phyloP scores from a whole-genome alignment of 2,888 invertebrate species.

The Hymenopus coronatus region DNA sequence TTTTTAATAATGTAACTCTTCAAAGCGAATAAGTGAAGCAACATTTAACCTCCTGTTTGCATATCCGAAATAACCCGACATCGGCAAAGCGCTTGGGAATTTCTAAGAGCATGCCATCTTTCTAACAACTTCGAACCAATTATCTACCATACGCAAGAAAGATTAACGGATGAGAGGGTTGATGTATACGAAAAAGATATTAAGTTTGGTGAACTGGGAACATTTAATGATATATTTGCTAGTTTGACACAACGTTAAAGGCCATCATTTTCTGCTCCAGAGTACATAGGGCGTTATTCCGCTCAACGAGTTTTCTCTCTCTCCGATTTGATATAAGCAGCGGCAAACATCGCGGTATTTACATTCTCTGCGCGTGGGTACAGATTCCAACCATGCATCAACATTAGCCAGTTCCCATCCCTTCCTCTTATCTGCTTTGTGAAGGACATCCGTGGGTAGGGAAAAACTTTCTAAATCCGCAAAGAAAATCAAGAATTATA shows the following conservation, averaged over 20 bases:
- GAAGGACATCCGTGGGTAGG: neutral
- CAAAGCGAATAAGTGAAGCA: too few relatives aligned
- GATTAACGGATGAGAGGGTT: neutral
- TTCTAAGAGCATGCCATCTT: neutral
- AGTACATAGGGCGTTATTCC: neutral
- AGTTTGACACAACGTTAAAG: neutral
- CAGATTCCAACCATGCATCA: constrained; percentile 12
- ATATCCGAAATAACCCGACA: neutral
- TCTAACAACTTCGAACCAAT: neutral
- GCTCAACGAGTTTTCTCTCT: neutral
- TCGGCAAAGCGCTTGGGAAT: neutral
- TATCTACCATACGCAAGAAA: neutral
- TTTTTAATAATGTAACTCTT: neutral
- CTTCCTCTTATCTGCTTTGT: neutral
- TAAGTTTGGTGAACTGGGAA: neutral
- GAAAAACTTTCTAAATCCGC: neutral
- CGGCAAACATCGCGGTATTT: neutral
- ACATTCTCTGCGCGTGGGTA: neutral
- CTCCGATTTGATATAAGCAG: neutral
- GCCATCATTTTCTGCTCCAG: neutral
- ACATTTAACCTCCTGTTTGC: neutral
- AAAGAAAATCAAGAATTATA: constrained; percentile 7
- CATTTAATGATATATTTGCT: neutral
- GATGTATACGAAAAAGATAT: neutral
- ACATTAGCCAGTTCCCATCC: neutral